phyloP scores from a whole-genome alignment of 2,888 invertebrate species.

The Litoditis marina region DNA sequence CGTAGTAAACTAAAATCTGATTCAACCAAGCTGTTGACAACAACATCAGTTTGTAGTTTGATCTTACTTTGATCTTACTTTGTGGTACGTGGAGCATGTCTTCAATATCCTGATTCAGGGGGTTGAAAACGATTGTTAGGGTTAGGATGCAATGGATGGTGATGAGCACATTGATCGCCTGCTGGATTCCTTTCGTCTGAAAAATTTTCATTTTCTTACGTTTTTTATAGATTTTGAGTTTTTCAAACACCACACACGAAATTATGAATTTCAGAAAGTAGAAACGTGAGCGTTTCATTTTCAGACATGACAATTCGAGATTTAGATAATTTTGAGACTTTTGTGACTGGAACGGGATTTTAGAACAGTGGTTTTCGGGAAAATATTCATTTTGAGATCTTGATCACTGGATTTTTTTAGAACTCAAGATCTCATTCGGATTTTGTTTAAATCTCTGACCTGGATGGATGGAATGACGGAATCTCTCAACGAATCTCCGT shows the following conservation, averaged over 20 bases:
- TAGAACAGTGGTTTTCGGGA: too few species aligned
- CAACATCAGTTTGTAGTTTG: too few species aligned
- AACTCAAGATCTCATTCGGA: background rate
- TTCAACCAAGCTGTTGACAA: too few species aligned
- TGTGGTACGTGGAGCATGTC: slow-evolving; percentile 55
- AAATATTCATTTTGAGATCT: too few species aligned
- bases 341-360: too few species aligned
- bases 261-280: background rate
- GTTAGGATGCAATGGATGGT: slow-evolving; percentile 58
- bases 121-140: slow-evolving; percentile 57
- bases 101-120: slow-evolving; percentile 57
- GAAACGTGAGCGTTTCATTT: too few species aligned
- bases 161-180: slow-evolving; percentile 56
- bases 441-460: too few species aligned
- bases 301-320: too few species aligned
- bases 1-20: too few species aligned
- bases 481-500: slow-evolving; percentile 49
- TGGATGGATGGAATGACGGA: slow-evolving; percentile 54
- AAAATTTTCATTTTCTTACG: background rate
- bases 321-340: too few species aligned
- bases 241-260: background rate
- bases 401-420: too few species aligned
- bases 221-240: background rate
- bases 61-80: slow-evolving; percentile 19
- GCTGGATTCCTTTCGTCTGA: slow-evolving; percentile 43